phyloP scores from a whole-genome alignment of 1,140 invertebrate species.

The Lepidurus apus region DNA sequence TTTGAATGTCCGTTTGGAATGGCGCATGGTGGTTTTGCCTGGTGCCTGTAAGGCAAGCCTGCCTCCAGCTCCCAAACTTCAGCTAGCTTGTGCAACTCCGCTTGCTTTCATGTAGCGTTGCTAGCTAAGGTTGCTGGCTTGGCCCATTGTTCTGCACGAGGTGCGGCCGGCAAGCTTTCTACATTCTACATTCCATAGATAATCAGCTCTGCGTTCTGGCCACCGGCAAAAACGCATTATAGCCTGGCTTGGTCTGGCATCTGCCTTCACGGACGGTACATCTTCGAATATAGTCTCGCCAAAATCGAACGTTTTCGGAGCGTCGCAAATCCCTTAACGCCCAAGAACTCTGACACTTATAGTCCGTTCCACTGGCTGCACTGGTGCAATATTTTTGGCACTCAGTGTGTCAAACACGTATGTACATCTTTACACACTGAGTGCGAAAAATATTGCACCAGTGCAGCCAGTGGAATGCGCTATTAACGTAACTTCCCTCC shows the following conservation, averaged over 20 bases:
- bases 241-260: neutral
- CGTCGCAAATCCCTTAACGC: neutral
- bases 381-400: no score
- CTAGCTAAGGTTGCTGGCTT: constrained; percentile 12
- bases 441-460: no score
- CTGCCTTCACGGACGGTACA: neutral
- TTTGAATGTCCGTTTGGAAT: constrained; percentile 15
- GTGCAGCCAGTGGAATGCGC: no score
- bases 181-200: constrained; percentile 18
- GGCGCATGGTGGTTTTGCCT: neutral
- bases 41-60: constrained; percentile 1
- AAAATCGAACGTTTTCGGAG: neutral
- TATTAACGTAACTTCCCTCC: no score
- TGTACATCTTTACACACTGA: no score
- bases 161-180: constrained; percentile 20
- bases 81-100: constrained; percentile 8
- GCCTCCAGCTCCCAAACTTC: neutral
- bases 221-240: constrained; percentile 15
- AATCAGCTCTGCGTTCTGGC: constrained; percentile 21
- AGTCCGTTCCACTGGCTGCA: no score
- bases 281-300: neutral
- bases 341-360: neutral
- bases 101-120: constrained; percentile 8
- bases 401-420: no score
- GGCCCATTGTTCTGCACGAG: constrained; percentile 12